Conservation (phyloP, 2,113 vertebrate genomes). For the Phodopus roborovskii region DNA sequence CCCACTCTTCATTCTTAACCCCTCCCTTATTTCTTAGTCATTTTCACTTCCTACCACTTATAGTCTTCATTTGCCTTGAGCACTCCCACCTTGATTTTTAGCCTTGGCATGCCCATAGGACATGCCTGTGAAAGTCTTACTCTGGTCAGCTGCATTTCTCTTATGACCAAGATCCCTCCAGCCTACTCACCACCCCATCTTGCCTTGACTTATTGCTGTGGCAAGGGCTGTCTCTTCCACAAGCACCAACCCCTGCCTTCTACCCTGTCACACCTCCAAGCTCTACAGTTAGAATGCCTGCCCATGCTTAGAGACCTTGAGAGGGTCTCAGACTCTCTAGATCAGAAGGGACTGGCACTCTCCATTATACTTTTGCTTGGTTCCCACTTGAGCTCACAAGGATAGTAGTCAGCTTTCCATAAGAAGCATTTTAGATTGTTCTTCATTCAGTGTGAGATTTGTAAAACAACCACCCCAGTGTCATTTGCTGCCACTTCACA, state of each 20-base stretch:
- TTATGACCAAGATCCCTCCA: background rate
- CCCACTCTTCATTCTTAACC: background rate
- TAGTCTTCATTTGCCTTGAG: background rate
- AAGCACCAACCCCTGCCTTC: background rate
- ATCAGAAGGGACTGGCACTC: background rate
- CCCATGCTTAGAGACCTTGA: background rate
- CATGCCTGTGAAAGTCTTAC: background rate
- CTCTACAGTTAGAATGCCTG: background rate
- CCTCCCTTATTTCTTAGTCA: background rate
- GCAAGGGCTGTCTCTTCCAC: no score
- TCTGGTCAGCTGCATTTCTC: background rate
- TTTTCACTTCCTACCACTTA: no score
- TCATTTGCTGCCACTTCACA: background rate
- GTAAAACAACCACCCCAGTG: background rate
- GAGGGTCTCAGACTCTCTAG: background rate
- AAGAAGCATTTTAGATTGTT: background rate
- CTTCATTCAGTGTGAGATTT: background rate
- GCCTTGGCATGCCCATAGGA: background rate
- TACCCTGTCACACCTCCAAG: background rate
- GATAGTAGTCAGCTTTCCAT: background rate
- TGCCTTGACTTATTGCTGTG: background rate
- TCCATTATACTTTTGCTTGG: background rate
- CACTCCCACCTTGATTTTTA: background rate
- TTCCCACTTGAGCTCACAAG: background rate
- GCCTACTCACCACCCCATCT: no score